Evolutionary conservation across 2,113 vertebrate species (phyloP).

Genomic region (Salvelinus fontinalis): DNA sequence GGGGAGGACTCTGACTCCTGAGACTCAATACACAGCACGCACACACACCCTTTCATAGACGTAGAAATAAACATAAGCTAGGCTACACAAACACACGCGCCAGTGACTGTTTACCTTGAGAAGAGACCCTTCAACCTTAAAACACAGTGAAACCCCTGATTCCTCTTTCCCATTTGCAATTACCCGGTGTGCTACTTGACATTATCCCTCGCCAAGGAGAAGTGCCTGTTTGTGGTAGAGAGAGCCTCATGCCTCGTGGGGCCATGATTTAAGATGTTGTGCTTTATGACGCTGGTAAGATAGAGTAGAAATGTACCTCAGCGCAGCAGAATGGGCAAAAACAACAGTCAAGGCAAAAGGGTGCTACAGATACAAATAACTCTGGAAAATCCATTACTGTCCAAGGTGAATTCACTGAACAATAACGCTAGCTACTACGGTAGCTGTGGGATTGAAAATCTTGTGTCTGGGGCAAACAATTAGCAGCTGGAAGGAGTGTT

Average conservation of each 20-base stretch:
- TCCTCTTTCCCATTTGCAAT: no score
- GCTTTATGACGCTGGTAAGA: neutral
- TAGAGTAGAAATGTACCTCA: neutral
- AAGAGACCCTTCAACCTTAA: no score
- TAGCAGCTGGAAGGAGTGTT: slow-evolving; percentile 1
- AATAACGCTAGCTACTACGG: neutral
- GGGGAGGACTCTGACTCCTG: no score
- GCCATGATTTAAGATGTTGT: neutral
- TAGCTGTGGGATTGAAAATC: neutral
- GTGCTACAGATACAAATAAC: neutral
- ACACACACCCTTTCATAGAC: neutral
- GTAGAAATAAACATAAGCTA: neutral
- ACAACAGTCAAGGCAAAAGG: neutral
- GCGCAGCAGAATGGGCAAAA: neutral
- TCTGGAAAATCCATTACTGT: neutral
- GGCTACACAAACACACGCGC: neutral
- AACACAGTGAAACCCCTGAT: no score
- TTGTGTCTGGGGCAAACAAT: neutral
- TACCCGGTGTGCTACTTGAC: no score
- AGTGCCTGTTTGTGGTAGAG: no score
- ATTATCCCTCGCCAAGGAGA: no score
- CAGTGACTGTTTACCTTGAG: no score
- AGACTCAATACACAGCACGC: neutral
- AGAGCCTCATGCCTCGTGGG: neutral
- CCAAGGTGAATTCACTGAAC: neutral